phyloP scores from a whole-genome alignment of 2,797 vertebrate genomes.

The Simalia tracyae region DNA sequence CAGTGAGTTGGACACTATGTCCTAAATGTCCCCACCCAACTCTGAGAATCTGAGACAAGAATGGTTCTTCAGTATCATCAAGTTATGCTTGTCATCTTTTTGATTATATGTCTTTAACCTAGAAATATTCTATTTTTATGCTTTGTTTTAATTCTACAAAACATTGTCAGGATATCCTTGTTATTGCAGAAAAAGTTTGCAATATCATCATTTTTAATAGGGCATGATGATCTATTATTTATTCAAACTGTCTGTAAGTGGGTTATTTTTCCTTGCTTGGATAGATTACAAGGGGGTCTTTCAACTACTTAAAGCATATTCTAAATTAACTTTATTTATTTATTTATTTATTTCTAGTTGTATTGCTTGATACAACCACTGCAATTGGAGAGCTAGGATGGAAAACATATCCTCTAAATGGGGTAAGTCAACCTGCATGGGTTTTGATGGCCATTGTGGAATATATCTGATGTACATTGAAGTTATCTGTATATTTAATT shows the following conservation, averaged over 20 bases:
- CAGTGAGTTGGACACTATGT: no score
- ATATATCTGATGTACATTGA: neutral
- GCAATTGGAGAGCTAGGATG: conserved; percentile 92
- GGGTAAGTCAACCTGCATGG: conserved; percentile 79
- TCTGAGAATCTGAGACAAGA: no score
- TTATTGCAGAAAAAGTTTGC: neutral
- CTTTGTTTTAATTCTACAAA: neutral
- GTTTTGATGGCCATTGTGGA: conserved; percentile 19
- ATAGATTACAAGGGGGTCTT: neutral
- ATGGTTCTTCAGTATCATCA: neutral
- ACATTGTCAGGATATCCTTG: neutral
- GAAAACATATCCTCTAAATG: conserved; percentile 95
- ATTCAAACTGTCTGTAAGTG: neutral
- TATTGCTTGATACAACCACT: conserved; percentile 92
- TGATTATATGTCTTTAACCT: neutral
- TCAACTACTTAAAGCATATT: neutral
- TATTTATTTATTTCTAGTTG: conserved; percentile 81
- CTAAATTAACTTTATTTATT: conserved; percentile 30
- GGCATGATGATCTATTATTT: neutral
- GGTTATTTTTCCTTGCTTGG: neutral
- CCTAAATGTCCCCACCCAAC: no score
- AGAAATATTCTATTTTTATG: neutral
- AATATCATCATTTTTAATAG: neutral
- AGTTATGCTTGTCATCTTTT: neutral
- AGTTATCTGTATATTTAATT: conserved; percentile 1